Evolutionary conservation across 2,888 invertebrate species (phyloP).

Genomic region (Drosophila barbarae): DNA sequence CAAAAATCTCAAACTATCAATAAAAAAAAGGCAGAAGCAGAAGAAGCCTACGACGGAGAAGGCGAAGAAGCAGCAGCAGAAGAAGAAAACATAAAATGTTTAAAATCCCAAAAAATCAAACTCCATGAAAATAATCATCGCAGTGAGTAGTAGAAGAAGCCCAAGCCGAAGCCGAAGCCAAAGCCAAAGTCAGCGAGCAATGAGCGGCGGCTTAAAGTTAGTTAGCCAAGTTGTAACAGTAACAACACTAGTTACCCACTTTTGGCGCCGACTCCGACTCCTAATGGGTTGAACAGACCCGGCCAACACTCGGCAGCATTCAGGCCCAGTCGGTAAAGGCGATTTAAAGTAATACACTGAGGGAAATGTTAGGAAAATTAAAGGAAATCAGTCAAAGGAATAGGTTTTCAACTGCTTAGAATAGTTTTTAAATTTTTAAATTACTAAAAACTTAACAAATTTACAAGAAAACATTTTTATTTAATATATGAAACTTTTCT

Average conservation of each 20-base stretch:
- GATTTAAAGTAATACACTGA: constrained; percentile 38
- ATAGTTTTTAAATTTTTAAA: background rate
- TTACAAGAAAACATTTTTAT: background rate
- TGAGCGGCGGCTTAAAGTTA: constrained; percentile 15
- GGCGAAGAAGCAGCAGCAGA: constrained; percentile 44
- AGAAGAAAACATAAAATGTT: constrained; percentile 63
- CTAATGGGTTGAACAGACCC: constrained; percentile 45
- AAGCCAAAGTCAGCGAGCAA: constrained; percentile 29
- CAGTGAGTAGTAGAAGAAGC: constrained; percentile 9
- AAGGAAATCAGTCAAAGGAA: background rate
- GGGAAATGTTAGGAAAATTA: background rate
- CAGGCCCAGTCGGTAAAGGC: constrained; percentile 50
- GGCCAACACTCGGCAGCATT: constrained; percentile 17
- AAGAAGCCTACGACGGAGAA: constrained; percentile 42
- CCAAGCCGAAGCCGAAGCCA: background rate
- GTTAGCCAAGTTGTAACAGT: constrained; percentile 38
- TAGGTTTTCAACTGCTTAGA: background rate
- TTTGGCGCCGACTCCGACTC: constrained; percentile 60
- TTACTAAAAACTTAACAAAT: too few relatives aligned
- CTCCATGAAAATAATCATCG: constrained; percentile 78
- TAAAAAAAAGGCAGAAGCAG: constrained; percentile 48
- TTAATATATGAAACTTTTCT: background rate
- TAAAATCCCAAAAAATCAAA: constrained; percentile 78
- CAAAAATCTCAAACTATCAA: constrained; percentile 68
- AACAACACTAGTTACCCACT: constrained; percentile 64